A percentile compares a stretch with the other conserved stretches of the same genome.
Evolutionary conservation across 2,113 vertebrate species (phyloP).

Genomic region (Hypanus sabinus): DNA sequence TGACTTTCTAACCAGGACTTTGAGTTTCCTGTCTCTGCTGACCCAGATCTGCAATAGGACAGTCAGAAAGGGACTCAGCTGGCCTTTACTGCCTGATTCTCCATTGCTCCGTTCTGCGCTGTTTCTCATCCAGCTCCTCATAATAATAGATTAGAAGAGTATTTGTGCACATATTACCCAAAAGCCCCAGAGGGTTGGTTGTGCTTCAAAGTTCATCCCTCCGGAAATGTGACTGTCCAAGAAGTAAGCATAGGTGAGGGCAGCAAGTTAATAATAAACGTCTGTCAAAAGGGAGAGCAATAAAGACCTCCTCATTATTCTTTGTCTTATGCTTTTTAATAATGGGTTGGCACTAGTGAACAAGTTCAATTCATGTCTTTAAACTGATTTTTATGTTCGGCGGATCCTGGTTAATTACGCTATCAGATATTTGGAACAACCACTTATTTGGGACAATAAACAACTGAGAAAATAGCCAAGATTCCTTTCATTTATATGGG

Average conservation of each 20-base stretch:
- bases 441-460: too few species aligned
- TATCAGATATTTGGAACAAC: too few species aligned
- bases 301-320: not conserved
- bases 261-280: not conserved
- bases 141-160: not conserved
- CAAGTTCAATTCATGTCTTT: not conserved
- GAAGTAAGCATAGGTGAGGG: not conserved
- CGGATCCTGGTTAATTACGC: too few species aligned
- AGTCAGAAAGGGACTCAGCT: not conserved
- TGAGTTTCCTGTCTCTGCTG: too few species aligned
- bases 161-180: not conserved
- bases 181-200: too few species aligned
- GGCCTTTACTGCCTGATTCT: not conserved
- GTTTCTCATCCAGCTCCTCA: not conserved
- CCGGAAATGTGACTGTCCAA: not conserved
- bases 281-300: not conserved
- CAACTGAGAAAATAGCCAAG: too few species aligned
- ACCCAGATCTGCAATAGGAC: too few species aligned
- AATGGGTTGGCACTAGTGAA: not conserved
- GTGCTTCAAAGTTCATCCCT: too few species aligned
- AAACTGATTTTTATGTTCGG: too few species aligned
- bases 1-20: too few species aligned
- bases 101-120: not conserved
- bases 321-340: not conserved
- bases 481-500: too few species aligned